Base-by-base conservation (phyloP, 2,113 vertebrate genomes). In the Lagopus muta region DNA sequence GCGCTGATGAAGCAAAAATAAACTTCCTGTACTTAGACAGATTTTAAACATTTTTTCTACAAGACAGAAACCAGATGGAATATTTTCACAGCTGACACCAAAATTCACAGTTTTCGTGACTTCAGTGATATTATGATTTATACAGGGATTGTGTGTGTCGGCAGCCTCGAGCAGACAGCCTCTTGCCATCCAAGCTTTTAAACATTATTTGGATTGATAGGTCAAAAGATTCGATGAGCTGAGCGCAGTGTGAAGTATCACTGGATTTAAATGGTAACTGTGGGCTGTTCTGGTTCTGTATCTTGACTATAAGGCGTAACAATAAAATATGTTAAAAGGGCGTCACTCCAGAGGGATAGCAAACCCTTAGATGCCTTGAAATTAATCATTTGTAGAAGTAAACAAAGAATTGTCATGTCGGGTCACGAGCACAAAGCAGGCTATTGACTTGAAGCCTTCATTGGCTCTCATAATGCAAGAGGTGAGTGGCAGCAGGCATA, bases 11-110 rank as follows among this genome's bases (percentile, higher is more conserved):
- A 94, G 93, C 94, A 94, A 94, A 96, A 97, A 91, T 80, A 94
- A 93, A 94, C 88, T 92, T 92, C 92, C 91, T 95, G 88, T 90
- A 86, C 93, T 95, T 93, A 92, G 94, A 91, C 94, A 92, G 96
- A 94, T 95, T 97, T 95, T 89, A 96, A 96, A 91, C 82, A 95
- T 97, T 97, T 97, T 96, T 93, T 87, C 89, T 97, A 48, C 47
- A 89, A 97, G 97, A 96, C 94, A 95, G 95, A 97, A 97, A 95
- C 89, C 92, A 96, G 96, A 95, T 94, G 89, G 96, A 94, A 94
- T 92, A 80, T 97, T 97, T 97, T 97, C 95, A 97, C 97, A 97
- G 97, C 94, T 96, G 96, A 96, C 90, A 91, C 66, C 47, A 85
- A 89, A 96, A 96, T 94, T 97, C 93, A 94, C 96, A 96, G 84